Evolutionary conservation across 2,113 vertebrate genomes (phyloP), one percentile per base, ranked within the genome.

Genomic region (Coreoperca whiteheadi): DNA sequence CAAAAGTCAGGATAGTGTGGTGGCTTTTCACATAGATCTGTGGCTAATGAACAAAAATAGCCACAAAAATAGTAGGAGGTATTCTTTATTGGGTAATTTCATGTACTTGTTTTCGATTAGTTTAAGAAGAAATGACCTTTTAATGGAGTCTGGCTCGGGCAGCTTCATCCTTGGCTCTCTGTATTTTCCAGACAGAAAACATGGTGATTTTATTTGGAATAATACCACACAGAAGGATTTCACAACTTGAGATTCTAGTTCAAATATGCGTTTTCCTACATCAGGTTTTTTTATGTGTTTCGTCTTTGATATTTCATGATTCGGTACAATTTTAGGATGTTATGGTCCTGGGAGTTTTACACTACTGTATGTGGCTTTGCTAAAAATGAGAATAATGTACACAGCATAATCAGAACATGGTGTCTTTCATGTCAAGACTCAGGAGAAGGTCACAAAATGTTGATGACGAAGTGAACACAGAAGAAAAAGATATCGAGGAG

Each of bases 401-500:
- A 10, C 8, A 30, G 4, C 14, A 4, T 32, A 25, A 64, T 57
- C 16, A 41, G 16, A 53, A 23, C 18, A 8, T 21, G 0, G 8
- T 75, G 43, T 61, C 1, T 75, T 53, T 72, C 25, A 1, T 68
- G 21, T 74, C 67, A 32, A 65, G 34, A 10, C 21, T 77, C 59
- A 82, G 53, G 20, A 89, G 72, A 46, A 74, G 16, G 63, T 67
- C 28, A 2, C 79, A 65, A 8, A 39, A 56, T 16, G 11, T 2
- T 32, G 65, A 75, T 20, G 67, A 77, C 0, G 48, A 80, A 6
- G 70, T 56, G 0, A 72, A 83, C 11, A 43, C 60, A 46, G 82
- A 83, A 23, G 83, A 88, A 74, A 74, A 73, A 76, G 87, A 89
- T 7, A 67, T 79, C 0, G 0, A 79, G 48, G 86, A 91, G 57